These are phyloP conservation scores for Tenebrosternarchus preto DNA, from an alignment of 2,113 vertebrate genomes.

Conservation along the genomic window DNA sequence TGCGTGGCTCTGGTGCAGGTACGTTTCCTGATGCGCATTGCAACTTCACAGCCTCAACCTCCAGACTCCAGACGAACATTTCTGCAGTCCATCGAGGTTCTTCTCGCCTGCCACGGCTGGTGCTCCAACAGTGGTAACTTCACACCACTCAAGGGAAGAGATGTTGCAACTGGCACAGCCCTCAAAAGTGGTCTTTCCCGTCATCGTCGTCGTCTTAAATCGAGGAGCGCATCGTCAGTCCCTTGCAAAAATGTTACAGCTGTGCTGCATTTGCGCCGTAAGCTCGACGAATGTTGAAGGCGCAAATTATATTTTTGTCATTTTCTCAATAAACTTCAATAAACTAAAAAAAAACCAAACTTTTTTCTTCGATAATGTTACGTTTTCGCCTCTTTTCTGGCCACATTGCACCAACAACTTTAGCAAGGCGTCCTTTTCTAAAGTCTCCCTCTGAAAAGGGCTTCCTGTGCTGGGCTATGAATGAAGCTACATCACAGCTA, in stretches of 20 bases:
- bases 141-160: no score
- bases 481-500: slow-evolving; percentile 40
- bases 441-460: slow-evolving; percentile 46
- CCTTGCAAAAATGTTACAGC: slow-evolving; percentile 42
- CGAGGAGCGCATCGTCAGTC: slow-evolving; percentile 48
- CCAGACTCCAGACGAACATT: not conserved
- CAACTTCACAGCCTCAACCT: slow-evolving; percentile 38
- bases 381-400: slow-evolving; percentile 31
- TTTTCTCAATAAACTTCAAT: no score
- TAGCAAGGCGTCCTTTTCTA: slow-evolving; percentile 49
- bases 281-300: no score
- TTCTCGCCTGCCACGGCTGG: slow-evolving; percentile 49
- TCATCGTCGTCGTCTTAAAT: slow-evolving; percentile 28
- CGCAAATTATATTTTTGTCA: no score
- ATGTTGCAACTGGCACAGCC: no score
- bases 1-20: not conserved
- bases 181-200: not conserved
- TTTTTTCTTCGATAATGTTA: no score
- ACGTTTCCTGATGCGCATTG: slow-evolving; percentile 6
- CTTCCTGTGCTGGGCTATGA: slow-evolving; percentile 40
- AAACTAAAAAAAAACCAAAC: no score
- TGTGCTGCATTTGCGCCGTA: no score
- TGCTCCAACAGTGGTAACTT: not conserved
- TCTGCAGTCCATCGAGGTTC: slow-evolving; percentile 41
- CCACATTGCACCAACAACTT: slow-evolving; percentile 46